Base-by-base conservation (phyloP, 1,140 invertebrate genomes). In the Agrilus planipennis region DNA sequence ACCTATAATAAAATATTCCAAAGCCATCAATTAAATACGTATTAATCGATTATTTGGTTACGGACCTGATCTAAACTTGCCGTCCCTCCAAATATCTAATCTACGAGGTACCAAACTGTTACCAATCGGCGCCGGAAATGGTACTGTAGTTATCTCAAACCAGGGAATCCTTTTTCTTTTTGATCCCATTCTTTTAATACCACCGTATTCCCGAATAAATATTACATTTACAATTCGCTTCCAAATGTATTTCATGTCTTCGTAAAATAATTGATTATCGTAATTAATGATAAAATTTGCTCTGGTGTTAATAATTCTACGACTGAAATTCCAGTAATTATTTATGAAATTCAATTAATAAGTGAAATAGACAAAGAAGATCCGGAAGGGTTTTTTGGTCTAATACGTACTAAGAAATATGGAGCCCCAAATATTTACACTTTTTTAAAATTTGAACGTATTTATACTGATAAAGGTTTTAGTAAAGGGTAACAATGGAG, bases 151-250 rank as follows among this genome's bases (percentile, higher is more conserved):
- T 0, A 88, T 53, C 57, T 82, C 76, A 49, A 72, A 80, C 71
- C 73, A 75, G 9, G 69, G 63, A 15, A 60, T 62, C 23, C 59
- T 63, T 42, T 54, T 60, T 20, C 50, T 34, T 11, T 39, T 22
- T 10, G 43, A 47, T 15, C 39, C 25, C 29, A 54, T 54, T 37
- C 62, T 56, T 21, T 55, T 63, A 10, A 47, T 49, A 2, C 54
- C 48, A 9, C 42, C 54, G 48, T 75, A 74, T 49, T 70, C 64
- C 32, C 69, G 67, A 14, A 86, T 63, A 41, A 86, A 86, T n/a
- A 86, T 55, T 0, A 81, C 75, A 48, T 82, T 81, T 2, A 84
- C 69, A 16, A 84, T 77, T 45, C 77, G 69, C 28, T 78, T 84
- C 84, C 84, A 86, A 6, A 88, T 49, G 48, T 83, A 81, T 49